Evolutionary conservation across 2,113 vertebrate species (phyloP), one percentile per base, ranked within the genome.

Genomic region (Psammodynastes pulverulentus): DNA sequence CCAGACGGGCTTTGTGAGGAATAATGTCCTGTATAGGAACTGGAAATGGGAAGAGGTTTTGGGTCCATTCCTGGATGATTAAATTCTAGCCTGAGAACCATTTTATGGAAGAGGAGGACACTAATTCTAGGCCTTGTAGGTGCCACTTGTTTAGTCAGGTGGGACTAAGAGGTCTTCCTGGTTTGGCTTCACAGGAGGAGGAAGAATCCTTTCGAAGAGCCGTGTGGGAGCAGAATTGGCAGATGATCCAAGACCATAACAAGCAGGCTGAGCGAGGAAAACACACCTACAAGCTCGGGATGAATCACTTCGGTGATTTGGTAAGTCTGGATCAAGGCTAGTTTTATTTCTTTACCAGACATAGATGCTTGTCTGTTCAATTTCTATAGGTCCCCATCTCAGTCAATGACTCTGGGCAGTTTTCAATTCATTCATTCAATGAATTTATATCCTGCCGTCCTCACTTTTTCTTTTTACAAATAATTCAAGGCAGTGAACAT

Each of bases 221-320:
- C 17, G 45, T 96, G 9, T 97, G 97, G 97, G 96, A 96, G 90
- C 90, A 95, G 79, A 97, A 97, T 94, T 92, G 96, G 88, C 5
- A 0, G 51, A 91, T 87, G 72, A 94, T 97, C 58, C 87, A 94
- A 89, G 86, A 56, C 84, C 97, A 97, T 89, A 96, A 97, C 92
- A 0, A 0, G 43, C 95, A 96, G 49, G 72, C 94, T 29, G 45
- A 84, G 0, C 90, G 0, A 87, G 96, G 96, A 0, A 93, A 92
- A 56, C 95, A 96, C 53, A 0, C 10, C 29, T 96, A 93, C 92
- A 86, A 58, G 56, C 93, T 95, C 90, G 94, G 62, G 48, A 96
- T 96, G 96, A 97, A 97, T 94, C 96, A 90, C 85, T 92, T 95
- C 0, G 95, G 96, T 0, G 97, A 96, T 91, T 62, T 96, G 96